Base-by-base conservation (phyloP, 2,113 vertebrate species). In the Eidolon helvum region DNA sequence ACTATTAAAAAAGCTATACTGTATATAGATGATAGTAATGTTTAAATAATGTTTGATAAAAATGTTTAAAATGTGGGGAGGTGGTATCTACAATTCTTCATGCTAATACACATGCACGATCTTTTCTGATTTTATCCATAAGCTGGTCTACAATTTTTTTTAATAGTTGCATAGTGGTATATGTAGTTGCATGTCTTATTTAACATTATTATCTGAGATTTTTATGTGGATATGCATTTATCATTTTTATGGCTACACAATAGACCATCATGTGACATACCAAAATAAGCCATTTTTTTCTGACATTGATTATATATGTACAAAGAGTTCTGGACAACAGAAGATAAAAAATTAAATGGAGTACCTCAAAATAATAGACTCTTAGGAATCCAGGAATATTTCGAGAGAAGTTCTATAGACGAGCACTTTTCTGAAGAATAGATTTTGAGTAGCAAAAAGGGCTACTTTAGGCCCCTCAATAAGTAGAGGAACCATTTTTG, bases 381-480 rank as follows among this genome's bases (percentile, higher is more conserved):
- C 33, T 87, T 61, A 83, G 26, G 3, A 0, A 24, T 75, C 28
- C 57, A 59, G 14, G 0, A 26, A n/a, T 11, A 4, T 5, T 78
- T 69, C 77, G 10, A 91, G 9, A 7, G 59, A 10, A n/a, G 33
- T 82, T 94, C 55, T 33, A 48, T 0, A 93, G 45, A 72, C 2
- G 93, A 55, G 24, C 21, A 71, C 38, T 57, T 74, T 68, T 61
- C n/a, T 92, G 35, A 83, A 50, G 50, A 75, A 50, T 7, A 30
- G 33, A 4, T 53, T n/a, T 22, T 59, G 5, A 57, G 7, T 22
- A 33, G 18, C 11, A 53, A 61, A 40, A 28, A 55, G 19, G 19
- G 9, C 6, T 61, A 33, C 2, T 24, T 53, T 57, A 87, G 90
- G 48, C 59, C 0, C 0, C 24, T 22, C 68, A 0, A 12, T 26